These are phyloP conservation scores for Natator depressus DNA, from an alignment of 2,113 vertebrate species.

Conservation along the genomic window DNA sequence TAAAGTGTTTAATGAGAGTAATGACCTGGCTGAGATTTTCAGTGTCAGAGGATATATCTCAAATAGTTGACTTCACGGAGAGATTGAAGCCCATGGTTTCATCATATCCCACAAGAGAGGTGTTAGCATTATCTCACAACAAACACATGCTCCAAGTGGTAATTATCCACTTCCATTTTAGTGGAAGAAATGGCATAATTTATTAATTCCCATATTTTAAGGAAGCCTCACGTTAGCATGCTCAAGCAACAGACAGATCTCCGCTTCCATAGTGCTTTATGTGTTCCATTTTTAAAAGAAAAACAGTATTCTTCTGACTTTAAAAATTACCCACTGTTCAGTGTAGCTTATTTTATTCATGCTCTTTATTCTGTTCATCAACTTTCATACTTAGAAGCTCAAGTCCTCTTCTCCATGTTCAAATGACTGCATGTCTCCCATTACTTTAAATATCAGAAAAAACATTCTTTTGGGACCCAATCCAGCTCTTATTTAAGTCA, in stretches of 20 bases:
- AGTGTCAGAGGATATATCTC: background rate
- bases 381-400: background rate
- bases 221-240: slow-evolving; percentile 10
- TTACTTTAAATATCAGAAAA: background rate
- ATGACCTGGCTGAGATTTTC: slow-evolving; percentile 27
- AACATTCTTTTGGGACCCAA: background rate
- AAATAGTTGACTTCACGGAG: background rate
- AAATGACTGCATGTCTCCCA: background rate
- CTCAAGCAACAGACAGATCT: slow-evolving; percentile 20
- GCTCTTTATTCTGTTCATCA: background rate
- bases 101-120: background rate
- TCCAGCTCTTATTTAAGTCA: background rate
- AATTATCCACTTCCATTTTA: slow-evolving; percentile 14
- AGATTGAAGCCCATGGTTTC: background rate
- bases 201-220: slow-evolving; percentile 34
- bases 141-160: background rate
- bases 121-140: slow-evolving; percentile 27
- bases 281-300: background rate
- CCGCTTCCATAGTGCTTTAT: background rate
- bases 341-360: background rate
- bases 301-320: background rate
- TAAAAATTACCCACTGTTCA: background rate
- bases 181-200: background rate
- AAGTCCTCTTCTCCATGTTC: background rate
- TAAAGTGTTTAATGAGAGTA: background rate